These are phyloP conservation scores for Schizopygopsis pylzovi DNA, from an alignment of 2,797 vertebrate genomes.

Conservation along the genomic window DNA sequence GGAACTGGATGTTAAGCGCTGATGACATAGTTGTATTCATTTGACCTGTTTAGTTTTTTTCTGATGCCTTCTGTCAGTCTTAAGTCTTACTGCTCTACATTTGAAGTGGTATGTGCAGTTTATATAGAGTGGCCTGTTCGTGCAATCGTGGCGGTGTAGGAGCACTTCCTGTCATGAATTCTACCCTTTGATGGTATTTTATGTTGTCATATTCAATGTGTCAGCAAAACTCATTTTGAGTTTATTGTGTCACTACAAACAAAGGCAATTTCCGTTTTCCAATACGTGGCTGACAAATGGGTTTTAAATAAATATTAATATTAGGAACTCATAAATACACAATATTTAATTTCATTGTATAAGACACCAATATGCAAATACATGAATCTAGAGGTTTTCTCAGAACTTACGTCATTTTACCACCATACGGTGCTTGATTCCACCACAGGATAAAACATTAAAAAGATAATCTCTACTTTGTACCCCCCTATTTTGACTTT, in stretches of 20 bases:
- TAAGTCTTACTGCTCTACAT: conserved; percentile 13
- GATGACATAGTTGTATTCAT: conserved; percentile 48
- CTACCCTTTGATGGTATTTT: conserved; percentile 38
- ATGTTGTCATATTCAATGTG: conserved; percentile 41
- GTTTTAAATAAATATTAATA: not conserved
- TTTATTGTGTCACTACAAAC: conserved; percentile 2
- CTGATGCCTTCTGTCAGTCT: conserved; percentile 24
- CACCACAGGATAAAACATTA: not conserved
- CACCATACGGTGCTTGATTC: not conserved
- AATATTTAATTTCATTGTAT: not conserved
- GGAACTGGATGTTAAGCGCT: conserved; percentile 22
- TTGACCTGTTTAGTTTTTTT: not conserved
- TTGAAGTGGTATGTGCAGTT: conserved; percentile 16
- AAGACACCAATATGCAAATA: not conserved
- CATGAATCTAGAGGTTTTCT: not conserved
- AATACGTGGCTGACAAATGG: not conserved
- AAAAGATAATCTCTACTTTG: not conserved
- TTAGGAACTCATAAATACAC: not conserved
- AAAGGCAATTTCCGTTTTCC: not conserved
- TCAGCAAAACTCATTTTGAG: conserved; percentile 41
- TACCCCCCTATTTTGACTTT: not conserved
- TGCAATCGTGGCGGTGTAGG: conserved; percentile 27
- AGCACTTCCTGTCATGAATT: conserved; percentile 48
- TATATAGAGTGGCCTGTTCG: conserved; percentile 48
- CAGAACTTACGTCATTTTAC: not conserved